Evolutionary conservation across 2,888 invertebrate genomes (phyloP).

Genomic region (Dioctria rufipes): DNA sequence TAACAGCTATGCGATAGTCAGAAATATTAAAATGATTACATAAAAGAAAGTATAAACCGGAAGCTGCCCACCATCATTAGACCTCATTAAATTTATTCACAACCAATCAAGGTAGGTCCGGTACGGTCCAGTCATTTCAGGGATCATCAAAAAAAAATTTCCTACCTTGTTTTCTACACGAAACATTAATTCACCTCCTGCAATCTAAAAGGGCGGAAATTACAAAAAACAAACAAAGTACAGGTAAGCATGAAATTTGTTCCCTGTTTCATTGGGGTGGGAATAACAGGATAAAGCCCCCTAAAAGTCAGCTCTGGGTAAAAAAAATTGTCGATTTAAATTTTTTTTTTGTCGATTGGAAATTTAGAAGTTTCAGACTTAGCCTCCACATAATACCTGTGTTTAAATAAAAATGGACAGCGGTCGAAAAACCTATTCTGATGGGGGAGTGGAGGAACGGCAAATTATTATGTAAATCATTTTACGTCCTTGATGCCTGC

Average conservation of each 20-base stretch:
- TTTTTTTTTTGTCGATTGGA: neutral
- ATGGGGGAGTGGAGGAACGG: neutral
- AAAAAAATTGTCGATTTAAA: neutral
- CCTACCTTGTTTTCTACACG: neutral
- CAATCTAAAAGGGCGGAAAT: too few relatives aligned
- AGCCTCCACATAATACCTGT: neutral
- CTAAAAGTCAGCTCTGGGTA: neutral
- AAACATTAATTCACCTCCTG: neutral
- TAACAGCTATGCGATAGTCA: neutral
- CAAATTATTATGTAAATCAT: conserved; percentile 14
- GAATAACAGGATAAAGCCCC: neutral
- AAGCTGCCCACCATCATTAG: neutral
- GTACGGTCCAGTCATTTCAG: neutral
- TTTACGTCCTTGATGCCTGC: neutral
- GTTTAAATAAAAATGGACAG: conserved; percentile 7
- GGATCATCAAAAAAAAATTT: neutral
- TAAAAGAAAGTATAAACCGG: neutral
- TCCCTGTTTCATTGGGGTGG: neutral
- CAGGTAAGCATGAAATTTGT: conserved; percentile 1
- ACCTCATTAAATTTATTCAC: conserved; percentile 5
- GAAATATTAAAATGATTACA: neutral
- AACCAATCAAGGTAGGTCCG: neutral
- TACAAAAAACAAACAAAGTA: too few relatives aligned
- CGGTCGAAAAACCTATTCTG: neutral
- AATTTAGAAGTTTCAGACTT: neutral